Evolutionary conservation across 1,140 invertebrate genomes (phyloP).

Genomic region (Cepaea nemoralis): DNA sequence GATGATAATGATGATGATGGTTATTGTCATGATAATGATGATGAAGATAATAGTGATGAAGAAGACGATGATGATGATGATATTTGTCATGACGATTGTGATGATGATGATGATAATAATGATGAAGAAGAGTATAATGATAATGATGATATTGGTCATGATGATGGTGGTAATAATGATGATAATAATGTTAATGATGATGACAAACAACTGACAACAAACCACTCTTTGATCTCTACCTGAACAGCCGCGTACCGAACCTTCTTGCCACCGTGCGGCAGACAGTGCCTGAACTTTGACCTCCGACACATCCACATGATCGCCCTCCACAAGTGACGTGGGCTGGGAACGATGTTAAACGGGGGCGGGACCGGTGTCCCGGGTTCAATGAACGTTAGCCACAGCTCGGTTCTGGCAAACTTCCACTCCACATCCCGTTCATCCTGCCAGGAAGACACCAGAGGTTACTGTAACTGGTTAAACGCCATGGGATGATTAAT

Average conservation of each 20-base stretch:
- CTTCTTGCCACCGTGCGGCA: constrained; percentile 47
- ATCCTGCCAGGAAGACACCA: constrained; percentile 75
- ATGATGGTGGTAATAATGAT: neutral
- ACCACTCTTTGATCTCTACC: constrained; percentile 14
- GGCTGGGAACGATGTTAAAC: constrained; percentile 82
- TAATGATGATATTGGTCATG: too few species aligned
- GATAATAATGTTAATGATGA: neutral
- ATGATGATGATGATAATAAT: too few species aligned
- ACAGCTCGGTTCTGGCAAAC: constrained; percentile 92
- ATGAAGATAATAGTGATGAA: too few species aligned
- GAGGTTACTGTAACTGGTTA: too few species aligned
- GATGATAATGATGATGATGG: too few species aligned
- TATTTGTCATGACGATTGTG: too few species aligned
- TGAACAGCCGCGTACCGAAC: constrained; percentile 45
- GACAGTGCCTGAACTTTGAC: constrained; percentile 44
- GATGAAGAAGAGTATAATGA: too few species aligned
- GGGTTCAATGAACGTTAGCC: constrained; percentile 98
- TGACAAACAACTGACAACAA: neutral
- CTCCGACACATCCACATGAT: constrained; percentile 42
- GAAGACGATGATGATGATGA: too few species aligned
- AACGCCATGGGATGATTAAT: too few species aligned
- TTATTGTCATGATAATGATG: too few species aligned
- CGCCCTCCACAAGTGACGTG: constrained; percentile 51
- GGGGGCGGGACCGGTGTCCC: constrained; percentile 94
- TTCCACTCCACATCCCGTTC: constrained; percentile 98